Percentiles rank a stretch among this genome's conserved stretches.
phyloP scores from a whole-genome alignment of 2,888 invertebrate genomes.

The Tenodera sinensis region DNA sequence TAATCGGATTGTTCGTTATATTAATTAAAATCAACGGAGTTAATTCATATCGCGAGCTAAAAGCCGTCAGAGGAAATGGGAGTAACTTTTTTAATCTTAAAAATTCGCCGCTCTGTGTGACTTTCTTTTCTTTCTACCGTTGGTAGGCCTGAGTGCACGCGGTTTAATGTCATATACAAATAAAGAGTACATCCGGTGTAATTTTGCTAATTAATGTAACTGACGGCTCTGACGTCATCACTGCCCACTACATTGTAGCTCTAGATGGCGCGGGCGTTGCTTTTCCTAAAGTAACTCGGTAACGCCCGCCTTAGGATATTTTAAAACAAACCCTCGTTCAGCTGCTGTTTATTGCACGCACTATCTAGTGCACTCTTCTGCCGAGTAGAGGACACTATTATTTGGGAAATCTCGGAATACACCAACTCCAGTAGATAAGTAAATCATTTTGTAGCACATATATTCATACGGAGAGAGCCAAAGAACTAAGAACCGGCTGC shows the following conservation, averaged over 20 bases:
- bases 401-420: too few relatives aligned
- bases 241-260: not conserved
- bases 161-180: not conserved
- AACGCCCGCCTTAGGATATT: not conserved
- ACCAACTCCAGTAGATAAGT: too few relatives aligned
- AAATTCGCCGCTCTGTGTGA: not conserved
- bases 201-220: not conserved
- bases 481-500: too few relatives aligned
- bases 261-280: not conserved
- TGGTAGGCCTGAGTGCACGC: not conserved
- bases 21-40: not conserved
- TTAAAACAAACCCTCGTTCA: too few relatives aligned
- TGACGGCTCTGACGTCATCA: not conserved
- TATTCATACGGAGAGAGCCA: too few relatives aligned
- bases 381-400: too few relatives aligned
- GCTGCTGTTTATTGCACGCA: too few relatives aligned
- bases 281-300: not conserved
- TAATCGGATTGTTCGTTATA: not conserved
- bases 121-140: not conserved
- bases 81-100: not conserved
- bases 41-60: not conserved
- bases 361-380: too few relatives aligned
- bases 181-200: not conserved
- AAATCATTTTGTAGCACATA: too few relatives aligned
- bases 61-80: not conserved